A percentile compares a stretch with the other conserved stretches of the same genome.
These are phyloP conservation scores for Watersipora subatra DNA, from an alignment of 1,140 invertebrate species.

Conservation along the genomic window DNA sequence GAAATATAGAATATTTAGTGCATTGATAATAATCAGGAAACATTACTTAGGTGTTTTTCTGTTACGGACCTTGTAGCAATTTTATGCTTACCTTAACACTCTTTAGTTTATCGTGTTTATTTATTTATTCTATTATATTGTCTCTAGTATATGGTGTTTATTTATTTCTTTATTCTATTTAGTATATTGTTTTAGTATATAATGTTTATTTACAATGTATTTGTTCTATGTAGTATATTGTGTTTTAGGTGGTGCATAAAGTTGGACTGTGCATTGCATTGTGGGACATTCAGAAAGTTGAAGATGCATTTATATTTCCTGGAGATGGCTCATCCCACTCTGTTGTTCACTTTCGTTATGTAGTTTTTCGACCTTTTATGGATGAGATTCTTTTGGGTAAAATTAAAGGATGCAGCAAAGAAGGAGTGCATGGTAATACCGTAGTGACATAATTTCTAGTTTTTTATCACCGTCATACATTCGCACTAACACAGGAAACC, in stretches of 20 bases:
- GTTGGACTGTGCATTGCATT: slow-evolving; percentile 82
- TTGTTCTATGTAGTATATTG: slow-evolving; percentile 13
- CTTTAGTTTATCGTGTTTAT: too few relatives aligned
- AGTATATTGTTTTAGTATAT: too few relatives aligned
- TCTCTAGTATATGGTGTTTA: too few relatives aligned
- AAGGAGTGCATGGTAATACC: slow-evolving; percentile 75
- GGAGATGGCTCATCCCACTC: slow-evolving; percentile 78
- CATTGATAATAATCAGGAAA: too few relatives aligned
- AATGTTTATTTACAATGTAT: slow-evolving; percentile 7
- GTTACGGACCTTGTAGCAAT: too few relatives aligned
- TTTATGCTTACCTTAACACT: too few relatives aligned
- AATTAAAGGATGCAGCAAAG: slow-evolving; percentile 72
- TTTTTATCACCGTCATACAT: background rate
- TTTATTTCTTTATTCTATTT: too few relatives aligned
- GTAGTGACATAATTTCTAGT: background rate
- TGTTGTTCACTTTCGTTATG: slow-evolving; percentile 68
- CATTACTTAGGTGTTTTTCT: too few relatives aligned
- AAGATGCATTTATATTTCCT: slow-evolving; percentile 78
- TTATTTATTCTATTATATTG: too few relatives aligned
- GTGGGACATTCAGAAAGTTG: slow-evolving; percentile 70
- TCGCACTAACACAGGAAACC: too few relatives aligned
- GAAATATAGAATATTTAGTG: too few relatives aligned
- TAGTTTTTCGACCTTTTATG: slow-evolving; percentile 80
- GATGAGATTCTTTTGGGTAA: slow-evolving; percentile 84
- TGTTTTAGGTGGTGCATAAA: slow-evolving; percentile 69